Conservation (phyloP, 2,113 vertebrate genomes). For the Ictidomys tridecemlineatus region DNA sequence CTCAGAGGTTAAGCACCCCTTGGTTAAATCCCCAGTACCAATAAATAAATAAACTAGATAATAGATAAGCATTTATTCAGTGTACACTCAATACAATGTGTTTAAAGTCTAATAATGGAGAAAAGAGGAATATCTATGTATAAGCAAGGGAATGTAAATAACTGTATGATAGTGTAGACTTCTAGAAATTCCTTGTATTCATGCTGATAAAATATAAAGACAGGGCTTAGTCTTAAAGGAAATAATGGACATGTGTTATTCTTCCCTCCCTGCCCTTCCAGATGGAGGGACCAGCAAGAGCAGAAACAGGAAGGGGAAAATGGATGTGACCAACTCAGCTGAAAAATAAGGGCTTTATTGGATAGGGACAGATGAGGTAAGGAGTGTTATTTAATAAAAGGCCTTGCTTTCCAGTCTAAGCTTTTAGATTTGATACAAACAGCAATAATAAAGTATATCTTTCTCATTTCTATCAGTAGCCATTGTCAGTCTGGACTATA, state of each 20-base stretch:
- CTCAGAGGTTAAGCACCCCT: too few species aligned
- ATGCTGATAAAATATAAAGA: neutral
- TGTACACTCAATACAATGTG: neutral
- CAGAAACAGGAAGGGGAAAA: conserved; percentile 66
- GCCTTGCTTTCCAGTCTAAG: conserved; percentile 17
- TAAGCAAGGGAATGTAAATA: neutral
- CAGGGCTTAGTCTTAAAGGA: conserved; percentile 6
- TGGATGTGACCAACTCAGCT: conserved; percentile 65
- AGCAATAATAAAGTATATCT: conserved; percentile 28
- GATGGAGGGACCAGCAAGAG: conserved; percentile 65
- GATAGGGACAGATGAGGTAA: conserved; percentile 72
- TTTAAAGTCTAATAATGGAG: neutral
- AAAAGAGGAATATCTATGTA: neutral
- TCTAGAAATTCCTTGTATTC: conserved; percentile 34
- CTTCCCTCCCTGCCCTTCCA: conserved; percentile 62
- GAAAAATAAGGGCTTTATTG: conserved; percentile 69
- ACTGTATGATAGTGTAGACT: neutral
- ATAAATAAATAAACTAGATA: too few species aligned
- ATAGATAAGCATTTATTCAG: neutral
- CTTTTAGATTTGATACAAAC: conserved; percentile 51
- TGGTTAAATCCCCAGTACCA: too few species aligned
- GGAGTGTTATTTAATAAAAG: conserved; percentile 46
- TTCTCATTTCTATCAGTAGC: conserved; percentile 16
- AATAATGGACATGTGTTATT: conserved; percentile 53
- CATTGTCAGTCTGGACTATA: conserved; percentile 4